phyloP scores from a whole-genome alignment of 2,113 vertebrate species.

The Ranitomeya imitator region DNA sequence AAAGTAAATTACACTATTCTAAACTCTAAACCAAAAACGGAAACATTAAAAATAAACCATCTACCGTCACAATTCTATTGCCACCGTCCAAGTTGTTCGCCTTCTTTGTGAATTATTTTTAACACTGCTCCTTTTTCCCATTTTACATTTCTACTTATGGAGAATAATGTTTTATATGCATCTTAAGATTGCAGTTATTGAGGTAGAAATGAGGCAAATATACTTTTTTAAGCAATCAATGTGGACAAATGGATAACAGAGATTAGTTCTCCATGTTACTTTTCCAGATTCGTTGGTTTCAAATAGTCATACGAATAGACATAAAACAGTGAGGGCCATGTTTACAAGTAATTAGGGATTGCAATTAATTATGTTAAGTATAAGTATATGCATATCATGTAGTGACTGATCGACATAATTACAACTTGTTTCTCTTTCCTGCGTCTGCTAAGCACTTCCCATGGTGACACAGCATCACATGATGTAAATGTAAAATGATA shows the following conservation, averaged over 20 bases:
- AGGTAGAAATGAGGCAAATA: too few species aligned
- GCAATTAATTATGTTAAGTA: conserved; percentile 17
- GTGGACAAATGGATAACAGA: background rate
- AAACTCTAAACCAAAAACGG: background rate
- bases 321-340: conserved; percentile 11
- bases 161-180: background rate
- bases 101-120: background rate
- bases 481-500: background rate
- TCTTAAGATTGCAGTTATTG: background rate
- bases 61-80: background rate
- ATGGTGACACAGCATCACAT: conserved; percentile 24
- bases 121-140: background rate
- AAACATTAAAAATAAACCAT: background rate
- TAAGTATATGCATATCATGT: conserved; percentile 28
- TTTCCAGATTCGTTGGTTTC: background rate
- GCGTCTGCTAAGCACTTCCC: conserved; percentile 5
- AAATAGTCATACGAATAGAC: conserved; percentile 22
- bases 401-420: conserved; percentile 21
- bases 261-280: background rate
- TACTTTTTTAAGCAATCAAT: background rate
- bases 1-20: too few species aligned
- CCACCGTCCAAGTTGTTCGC: background rate
- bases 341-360: conserved; percentile 21
- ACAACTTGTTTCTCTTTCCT: background rate
- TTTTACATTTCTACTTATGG: background rate